Percentiles rank a stretch among this genome's conserved stretches.
Evolutionary conservation across 2,113 vertebrate genomes (phyloP).

Genomic region (Myodes glareolus): DNA sequence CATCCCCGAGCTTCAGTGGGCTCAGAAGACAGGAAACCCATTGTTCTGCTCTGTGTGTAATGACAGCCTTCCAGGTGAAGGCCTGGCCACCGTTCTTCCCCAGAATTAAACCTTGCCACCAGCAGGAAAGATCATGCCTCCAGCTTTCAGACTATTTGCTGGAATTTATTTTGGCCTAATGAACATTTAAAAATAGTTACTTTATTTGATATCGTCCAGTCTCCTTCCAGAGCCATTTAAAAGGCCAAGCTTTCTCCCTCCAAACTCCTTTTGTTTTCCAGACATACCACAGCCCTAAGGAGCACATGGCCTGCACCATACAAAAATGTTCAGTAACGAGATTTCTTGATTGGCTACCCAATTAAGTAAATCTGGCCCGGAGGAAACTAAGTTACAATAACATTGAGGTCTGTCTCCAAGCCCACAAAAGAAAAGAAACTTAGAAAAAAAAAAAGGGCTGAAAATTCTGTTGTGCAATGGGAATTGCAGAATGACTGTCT

Average conservation of each 20-base stretch:
- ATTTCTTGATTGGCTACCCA: conserved; percentile 54
- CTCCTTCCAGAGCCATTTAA: neutral
- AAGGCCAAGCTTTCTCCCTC: neutral
- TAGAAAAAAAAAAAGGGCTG: neutral
- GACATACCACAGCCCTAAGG: neutral
- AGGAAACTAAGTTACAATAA: conserved; percentile 70
- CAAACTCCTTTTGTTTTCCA: conserved; percentile 17
- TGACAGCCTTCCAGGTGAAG: neutral
- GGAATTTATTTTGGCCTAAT: neutral
- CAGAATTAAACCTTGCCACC: neutral
- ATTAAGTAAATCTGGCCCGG: conserved; percentile 68
- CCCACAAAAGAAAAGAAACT: conserved; percentile 64
- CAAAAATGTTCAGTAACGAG: conserved; percentile 28
- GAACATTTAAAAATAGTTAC: conserved; percentile 1
- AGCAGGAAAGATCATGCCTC: neutral
- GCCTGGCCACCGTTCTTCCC: neutral
- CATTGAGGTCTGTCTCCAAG: conserved; percentile 61
- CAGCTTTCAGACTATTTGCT: conserved; percentile 1
- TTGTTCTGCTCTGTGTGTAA: neutral
- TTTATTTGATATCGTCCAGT: neutral
- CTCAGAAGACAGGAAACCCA: neutral
- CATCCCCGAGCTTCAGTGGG: neutral
- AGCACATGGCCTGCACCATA: neutral
- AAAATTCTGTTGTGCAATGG: conserved; percentile 62
- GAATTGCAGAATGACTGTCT: conserved; percentile 28